phyloP scores from a whole-genome alignment of 2,797 vertebrate genomes.

The Gymnodraco acuticeps region DNA sequence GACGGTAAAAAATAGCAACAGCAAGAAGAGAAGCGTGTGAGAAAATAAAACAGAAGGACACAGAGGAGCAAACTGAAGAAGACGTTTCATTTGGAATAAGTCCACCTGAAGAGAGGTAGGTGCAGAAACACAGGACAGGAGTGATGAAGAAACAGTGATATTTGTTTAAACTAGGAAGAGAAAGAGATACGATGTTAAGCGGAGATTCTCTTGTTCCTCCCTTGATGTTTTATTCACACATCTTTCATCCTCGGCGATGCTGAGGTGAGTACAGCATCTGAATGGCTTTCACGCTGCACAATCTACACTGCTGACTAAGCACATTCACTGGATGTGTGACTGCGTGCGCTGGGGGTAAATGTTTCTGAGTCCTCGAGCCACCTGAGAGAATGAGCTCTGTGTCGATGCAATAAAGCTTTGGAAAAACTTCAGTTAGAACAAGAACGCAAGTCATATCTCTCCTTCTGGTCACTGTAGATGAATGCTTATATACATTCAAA shows the following conservation, averaged over 20 bases:
- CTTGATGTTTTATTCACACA: constrained; percentile 37
- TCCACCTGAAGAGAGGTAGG: constrained; percentile 49
- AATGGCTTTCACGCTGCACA: constrained; percentile 18
- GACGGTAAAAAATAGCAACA: constrained; percentile 26
- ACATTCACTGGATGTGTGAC: constrained; percentile 43
- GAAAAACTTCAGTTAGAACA: constrained; percentile 7
- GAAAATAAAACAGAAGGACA: constrained; percentile 15
- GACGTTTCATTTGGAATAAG: constrained; percentile 55
- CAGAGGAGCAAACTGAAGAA: constrained; percentile 24
- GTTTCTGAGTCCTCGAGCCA: constrained; percentile 28
- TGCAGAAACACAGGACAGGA: constrained; percentile 18
- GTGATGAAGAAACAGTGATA: constrained; percentile 1
- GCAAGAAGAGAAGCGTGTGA: constrained; percentile 24
- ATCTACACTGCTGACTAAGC: constrained; percentile 66
- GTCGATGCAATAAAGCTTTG: constrained; percentile 16
- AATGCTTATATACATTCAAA: neutral
- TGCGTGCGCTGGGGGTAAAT: constrained; percentile 22
- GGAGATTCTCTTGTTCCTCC: constrained; percentile 45
- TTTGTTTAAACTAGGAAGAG: neutral
- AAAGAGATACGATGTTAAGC: neutral
- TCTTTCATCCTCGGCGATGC: constrained; percentile 17
- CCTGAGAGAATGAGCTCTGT: constrained; percentile 27
- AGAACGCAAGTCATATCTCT: neutral
- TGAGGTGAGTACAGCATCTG: constrained; percentile 32
- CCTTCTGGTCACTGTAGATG: neutral